Conservation (phyloP, 2,888 invertebrate species). For the Leptinotarsa peninsularis region DNA sequence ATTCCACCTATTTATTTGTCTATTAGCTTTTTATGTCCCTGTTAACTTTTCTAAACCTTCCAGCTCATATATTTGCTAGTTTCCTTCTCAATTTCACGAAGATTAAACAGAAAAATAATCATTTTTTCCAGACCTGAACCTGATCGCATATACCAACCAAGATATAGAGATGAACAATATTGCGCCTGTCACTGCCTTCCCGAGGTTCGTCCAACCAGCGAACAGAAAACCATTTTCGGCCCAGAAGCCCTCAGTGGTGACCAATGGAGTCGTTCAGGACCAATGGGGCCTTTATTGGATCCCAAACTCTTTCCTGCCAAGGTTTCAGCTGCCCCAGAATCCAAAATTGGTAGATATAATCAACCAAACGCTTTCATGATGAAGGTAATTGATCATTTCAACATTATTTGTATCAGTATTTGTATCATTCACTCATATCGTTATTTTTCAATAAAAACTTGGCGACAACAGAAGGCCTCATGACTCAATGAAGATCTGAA, state of each 20-base stretch:
- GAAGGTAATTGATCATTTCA: conserved; percentile 66
- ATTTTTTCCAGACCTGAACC: conserved; percentile 64
- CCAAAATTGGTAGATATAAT: conserved; percentile 69
- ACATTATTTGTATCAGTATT: background rate
- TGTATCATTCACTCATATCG: too few relatives aligned
- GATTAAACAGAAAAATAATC: background rate
- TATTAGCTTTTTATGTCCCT: too few relatives aligned
- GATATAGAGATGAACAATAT: conserved; percentile 64
- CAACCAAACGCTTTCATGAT: conserved; percentile 73
- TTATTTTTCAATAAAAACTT: too few relatives aligned
- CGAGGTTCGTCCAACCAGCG: conserved; percentile 34
- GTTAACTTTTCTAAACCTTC: too few relatives aligned
- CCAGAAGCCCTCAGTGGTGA: conserved; percentile 57
- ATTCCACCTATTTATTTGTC: too few relatives aligned
- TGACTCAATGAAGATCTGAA: too few relatives aligned
- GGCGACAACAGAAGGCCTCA: too few relatives aligned
- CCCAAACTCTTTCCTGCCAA: conserved; percentile 73
- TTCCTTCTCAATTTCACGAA: too few relatives aligned
- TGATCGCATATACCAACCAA: conserved; percentile 66
- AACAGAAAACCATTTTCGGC: conserved; percentile 50
- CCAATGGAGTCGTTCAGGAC: conserved; percentile 67
- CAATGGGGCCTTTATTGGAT: conserved; percentile 73
- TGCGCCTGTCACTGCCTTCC: conserved; percentile 57
- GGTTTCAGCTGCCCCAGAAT: conserved; percentile 71
- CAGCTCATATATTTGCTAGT: too few relatives aligned